Evolutionary conservation across 2,797 vertebrate genomes (phyloP), one percentile per base, ranked within the genome.

Genomic region (Astyanax mexicanus): DNA sequence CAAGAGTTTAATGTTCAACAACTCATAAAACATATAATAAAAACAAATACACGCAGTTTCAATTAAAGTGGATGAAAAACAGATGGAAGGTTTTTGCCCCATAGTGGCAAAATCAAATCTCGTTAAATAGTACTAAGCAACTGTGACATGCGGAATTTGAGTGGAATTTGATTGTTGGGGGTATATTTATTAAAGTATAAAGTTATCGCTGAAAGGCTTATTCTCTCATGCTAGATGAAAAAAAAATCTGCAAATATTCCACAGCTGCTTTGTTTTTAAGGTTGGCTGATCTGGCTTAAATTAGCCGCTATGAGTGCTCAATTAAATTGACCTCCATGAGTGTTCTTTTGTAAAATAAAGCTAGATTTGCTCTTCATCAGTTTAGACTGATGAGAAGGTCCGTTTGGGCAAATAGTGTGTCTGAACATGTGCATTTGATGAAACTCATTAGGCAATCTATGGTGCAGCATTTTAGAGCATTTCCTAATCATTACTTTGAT

Each of bases 11-110:
- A 47, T 15, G 23, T 67, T 67, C 25, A 45, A 23, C 21, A 65
- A n/a, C 62, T 66, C 25, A 66, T 61, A 21, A 32, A 67, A 49
- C 27, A 49, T 42, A 25, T 23, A 61, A 19, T 3, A 23, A 49
- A 9, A 67, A 47, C 15, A 47, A 35, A 32, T 2, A 19, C 44
- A 67, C 10, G 17, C 44, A 32, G 17, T 19, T 67, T 67, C 27
- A 10, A n/a, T 27, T 44, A 47, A 11, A n/a, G 25, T 10, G 47
- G 32, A 49, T 29, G 3, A n/a, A 49, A 66, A 7, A n/a, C 64
- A 66, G 44, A 47, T 66, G 40, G 10, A 23, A 27, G 12, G 44
- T 42, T 44, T 42, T 64, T 23, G 2, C 32, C 11, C 9, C 2
- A 6, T 65, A 27, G 17, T 49, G 17, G 6, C 15, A 9, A 32